Evolutionary conservation across 2,797 vertebrate genomes (phyloP), one percentile per base, ranked within the genome.

Genomic region (Poeciliopsis presidionis): DNA sequence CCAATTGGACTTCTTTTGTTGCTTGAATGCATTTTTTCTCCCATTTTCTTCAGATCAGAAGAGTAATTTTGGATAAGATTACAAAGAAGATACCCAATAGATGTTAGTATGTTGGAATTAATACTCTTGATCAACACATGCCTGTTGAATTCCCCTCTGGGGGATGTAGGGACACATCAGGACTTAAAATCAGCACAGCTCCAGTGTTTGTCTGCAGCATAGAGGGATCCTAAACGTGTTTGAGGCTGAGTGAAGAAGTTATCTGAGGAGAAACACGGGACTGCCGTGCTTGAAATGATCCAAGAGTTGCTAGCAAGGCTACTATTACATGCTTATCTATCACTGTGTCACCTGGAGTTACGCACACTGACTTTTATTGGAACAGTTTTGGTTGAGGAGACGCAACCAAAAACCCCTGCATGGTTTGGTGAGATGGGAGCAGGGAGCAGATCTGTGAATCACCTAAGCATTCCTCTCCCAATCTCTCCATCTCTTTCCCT

Each of bases 281-380:
- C 82, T 59, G 45, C 80, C 78, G 82, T 79, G 81, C 88, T 87
- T 86, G 87, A 91, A 90, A 90, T 88, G 86, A 89, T 89, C 79
- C 86, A 70, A 71, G 83, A 78, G 85, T 61, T 91, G 87, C 89
- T 72, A 86, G 87, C 91, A 83, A 87, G 85, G 82, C 85, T 84
- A 59, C 80, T 81, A 81, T 89, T 86, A 90, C 90, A 85, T 85
- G 86, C 88, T 88, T 87, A 89, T 92, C 89, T 88, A 83, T 89
- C 90, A 87, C 82, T 78, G 86, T 81, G 88, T 87, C 86, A 84
- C 81, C 76, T 36, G 36, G 74, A 55, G 85, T 73, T 77, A 84
- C 79, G 77, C 88, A 84, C 79, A 7, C 77, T 80, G 80, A 77
- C n/a, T 90, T 94, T 90, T 88, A 87, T 90, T 88, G 84, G 86